phyloP scores from a whole-genome alignment of 2,888 invertebrate species.

The Dicyrtomina minuta region DNA sequence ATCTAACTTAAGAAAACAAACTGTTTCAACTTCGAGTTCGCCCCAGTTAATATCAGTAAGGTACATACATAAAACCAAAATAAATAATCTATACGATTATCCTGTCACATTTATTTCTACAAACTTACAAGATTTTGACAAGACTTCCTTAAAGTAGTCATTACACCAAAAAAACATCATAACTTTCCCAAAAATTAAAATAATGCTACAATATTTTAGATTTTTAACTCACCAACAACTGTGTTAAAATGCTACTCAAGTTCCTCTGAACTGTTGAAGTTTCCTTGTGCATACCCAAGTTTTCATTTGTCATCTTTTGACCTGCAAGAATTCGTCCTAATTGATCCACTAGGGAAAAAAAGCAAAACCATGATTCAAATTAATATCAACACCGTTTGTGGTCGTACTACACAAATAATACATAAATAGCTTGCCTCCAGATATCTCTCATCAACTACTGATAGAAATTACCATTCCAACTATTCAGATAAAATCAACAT shows the following conservation, averaged over 20 bases:
- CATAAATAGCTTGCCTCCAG: no score
- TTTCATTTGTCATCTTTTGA: conserved; percentile 54
- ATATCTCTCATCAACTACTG: no score
- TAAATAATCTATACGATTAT: no score
- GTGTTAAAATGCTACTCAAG: conserved; percentile 68
- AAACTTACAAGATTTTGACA: no score
- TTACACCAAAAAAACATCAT: no score
- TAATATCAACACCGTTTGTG: neutral
- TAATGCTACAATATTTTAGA: conserved; percentile 17
- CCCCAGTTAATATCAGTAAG: neutral
- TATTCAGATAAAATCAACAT: no score
- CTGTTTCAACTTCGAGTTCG: no score
- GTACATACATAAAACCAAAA: neutral
- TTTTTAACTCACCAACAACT: conserved; percentile 65
- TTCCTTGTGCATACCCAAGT: conserved; percentile 54
- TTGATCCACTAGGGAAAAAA: conserved; percentile 49
- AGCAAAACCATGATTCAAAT: neutral
- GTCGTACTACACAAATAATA: no score
- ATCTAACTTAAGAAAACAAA: no score
- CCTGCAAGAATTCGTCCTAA: conserved; percentile 45
- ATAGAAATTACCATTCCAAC: no score
- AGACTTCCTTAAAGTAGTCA: no score
- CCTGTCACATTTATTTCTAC: no score
- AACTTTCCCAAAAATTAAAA: neutral
- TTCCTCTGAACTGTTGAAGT: conserved; percentile 67